phyloP scores from a whole-genome alignment of 1,140 invertebrate genomes.

The Frieseomelitta varia region DNA sequence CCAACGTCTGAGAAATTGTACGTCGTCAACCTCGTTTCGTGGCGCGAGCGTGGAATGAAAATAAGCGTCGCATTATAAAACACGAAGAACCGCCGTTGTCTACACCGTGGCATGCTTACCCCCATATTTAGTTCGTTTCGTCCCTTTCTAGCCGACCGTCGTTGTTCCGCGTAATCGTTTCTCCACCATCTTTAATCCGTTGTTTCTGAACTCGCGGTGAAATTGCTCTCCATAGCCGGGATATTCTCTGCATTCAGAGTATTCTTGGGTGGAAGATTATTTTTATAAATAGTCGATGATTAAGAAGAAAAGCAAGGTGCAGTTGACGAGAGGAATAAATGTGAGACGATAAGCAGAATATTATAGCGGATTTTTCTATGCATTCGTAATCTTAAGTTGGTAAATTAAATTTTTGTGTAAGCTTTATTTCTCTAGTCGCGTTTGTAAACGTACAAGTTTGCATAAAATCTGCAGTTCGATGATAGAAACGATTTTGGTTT shows the following conservation, averaged over 20 bases:
- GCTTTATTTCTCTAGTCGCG: too few relatives aligned
- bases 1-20: slow-evolving; percentile 22
- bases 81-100: slow-evolving; percentile 15
- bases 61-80: slow-evolving; percentile 21
- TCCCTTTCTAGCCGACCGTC: neutral
- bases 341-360: neutral
- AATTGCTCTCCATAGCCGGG: neutral
- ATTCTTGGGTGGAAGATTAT: neutral
- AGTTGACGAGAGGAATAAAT: neutral
- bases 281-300: neutral
- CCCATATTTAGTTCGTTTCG: neutral
- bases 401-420: too few relatives aligned
- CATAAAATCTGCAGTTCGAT: too few relatives aligned
- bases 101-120: neutral
- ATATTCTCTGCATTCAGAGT: neutral
- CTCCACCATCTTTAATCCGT: neutral
- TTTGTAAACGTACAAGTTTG: too few relatives aligned
- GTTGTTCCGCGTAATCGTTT: neutral
- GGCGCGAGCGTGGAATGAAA: neutral
- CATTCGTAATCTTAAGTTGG: too few relatives aligned
- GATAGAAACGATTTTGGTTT: too few relatives aligned
- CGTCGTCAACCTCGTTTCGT: slow-evolving; percentile 29
- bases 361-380: too few relatives aligned
- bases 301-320: neutral
- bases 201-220: neutral